A percentile compares a stretch with the other conserved stretches of the same genome.
Conservation (phyloP, 2,113 vertebrate species). For the Eptesicus fuscus region DNA sequence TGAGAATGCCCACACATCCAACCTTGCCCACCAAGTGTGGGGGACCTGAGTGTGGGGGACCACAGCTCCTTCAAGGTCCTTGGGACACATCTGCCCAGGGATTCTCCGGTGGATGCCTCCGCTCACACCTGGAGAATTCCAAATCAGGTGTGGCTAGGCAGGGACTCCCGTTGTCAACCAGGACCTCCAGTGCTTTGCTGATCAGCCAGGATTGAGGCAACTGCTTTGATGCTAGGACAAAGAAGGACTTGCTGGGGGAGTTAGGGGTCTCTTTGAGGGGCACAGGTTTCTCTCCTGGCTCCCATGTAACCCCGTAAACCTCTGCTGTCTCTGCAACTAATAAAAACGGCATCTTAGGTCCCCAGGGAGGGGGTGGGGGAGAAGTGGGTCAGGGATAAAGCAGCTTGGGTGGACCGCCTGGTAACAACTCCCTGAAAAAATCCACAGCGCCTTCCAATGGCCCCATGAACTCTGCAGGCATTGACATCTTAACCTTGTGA, state of each 20-base stretch:
- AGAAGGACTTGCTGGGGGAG: neutral
- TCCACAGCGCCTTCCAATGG: neutral
- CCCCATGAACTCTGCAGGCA: too few relatives aligned
- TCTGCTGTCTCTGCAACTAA: neutral
- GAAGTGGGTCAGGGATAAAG: neutral
- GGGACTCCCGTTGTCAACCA: neutral
- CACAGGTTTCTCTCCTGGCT: neutral
- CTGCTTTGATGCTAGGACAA: neutral
- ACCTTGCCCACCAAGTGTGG: neutral
- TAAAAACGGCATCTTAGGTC: neutral
- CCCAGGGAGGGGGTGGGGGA: too few relatives aligned
- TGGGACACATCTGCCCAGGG: neutral
- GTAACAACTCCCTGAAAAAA: neutral
- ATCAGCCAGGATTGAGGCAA: neutral
- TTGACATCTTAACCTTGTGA: neutral
- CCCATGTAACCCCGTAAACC: neutral
- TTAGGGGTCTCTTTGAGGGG: neutral
- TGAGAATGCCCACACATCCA: neutral
- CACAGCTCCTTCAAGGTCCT: neutral
- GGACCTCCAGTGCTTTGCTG: neutral
- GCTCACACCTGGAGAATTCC: neutral
- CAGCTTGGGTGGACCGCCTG: accelerated
- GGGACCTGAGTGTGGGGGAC: neutral
- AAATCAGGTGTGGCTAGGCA: neutral
- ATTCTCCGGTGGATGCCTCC: neutral